These are phyloP conservation scores for Steatornis caripensis DNA, from an alignment of 2,113 vertebrate genomes.

Conservation along the genomic window DNA sequence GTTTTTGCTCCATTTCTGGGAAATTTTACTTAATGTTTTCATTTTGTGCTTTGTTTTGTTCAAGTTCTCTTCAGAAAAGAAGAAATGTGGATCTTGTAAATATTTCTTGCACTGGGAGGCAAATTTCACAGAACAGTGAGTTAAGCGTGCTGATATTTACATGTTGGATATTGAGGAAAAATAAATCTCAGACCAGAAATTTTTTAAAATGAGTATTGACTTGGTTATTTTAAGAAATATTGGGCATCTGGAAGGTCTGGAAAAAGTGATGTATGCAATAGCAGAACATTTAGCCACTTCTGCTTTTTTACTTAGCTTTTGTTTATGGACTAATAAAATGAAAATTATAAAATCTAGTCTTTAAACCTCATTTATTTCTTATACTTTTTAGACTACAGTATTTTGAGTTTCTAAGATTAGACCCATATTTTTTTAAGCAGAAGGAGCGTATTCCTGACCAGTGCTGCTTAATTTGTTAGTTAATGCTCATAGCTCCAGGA, in stretches of 20 bases:
- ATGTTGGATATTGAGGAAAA: neutral
- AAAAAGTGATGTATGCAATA: neutral
- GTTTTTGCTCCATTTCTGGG: neutral
- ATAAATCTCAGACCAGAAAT: neutral
- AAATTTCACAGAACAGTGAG: conserved; percentile 48
- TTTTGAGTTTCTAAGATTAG: neutral
- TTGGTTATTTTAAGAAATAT: neutral
- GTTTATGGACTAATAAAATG: neutral
- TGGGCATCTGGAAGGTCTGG: neutral
- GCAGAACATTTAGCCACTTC: neutral
- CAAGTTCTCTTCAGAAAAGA: conserved; percentile 69
- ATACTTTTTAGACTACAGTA: neutral
- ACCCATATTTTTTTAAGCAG: neutral
- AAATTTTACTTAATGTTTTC: neutral
- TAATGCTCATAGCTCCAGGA: neutral
- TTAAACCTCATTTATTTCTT: neutral
- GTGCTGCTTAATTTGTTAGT: neutral
- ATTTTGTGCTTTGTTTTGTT: conserved; percentile 37
- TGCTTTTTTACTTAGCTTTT: neutral
- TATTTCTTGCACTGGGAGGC: conserved; percentile 20
- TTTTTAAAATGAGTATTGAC: neutral
- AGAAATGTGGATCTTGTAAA: conserved; percentile 57
- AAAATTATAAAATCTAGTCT: neutral
- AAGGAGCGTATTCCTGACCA: neutral
- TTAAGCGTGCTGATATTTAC: neutral